Conservation (phyloP, 2,797 vertebrate species). For the Sebastes elongatus region DNA sequence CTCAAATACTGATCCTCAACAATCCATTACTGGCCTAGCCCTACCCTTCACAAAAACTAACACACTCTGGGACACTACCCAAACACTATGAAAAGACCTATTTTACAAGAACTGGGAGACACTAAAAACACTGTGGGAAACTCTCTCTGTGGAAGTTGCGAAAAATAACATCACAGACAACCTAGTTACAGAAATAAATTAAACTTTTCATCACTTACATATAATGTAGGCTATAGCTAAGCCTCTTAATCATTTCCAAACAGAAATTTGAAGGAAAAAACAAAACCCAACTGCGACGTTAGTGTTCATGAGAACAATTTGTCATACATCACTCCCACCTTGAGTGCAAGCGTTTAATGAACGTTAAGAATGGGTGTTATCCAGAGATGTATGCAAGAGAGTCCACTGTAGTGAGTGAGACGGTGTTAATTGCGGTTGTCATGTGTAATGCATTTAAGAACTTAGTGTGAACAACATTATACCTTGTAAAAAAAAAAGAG, state of each 20-base stretch:
- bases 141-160: slow-evolving; percentile 15
- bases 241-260: slow-evolving; percentile 10
- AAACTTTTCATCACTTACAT: slow-evolving; percentile 15
- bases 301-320: neutral
- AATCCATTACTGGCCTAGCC: neutral
- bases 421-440: slow-evolving; percentile 21
- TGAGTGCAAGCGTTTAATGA: neutral
- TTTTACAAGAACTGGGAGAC: slow-evolving; percentile 6
- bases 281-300: neutral
- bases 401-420: neutral
- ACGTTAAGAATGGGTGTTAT: neutral
- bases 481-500: neutral
- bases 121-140: slow-evolving; percentile 6
- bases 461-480: slow-evolving; percentile 11
- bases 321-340: neutral
- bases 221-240: slow-evolving; percentile 29
- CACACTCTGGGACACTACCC: neutral
- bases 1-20: neutral
- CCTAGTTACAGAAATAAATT: slow-evolving; percentile 44
- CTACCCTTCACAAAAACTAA: neutral
- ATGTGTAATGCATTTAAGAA: slow-evolving; percentile 29
- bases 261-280: neutral
- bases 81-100: neutral
- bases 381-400: neutral
- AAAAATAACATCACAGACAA: slow-evolving; percentile 44